phyloP scores from a whole-genome alignment of 2,113 vertebrate species.

The Tor tambroides region DNA sequence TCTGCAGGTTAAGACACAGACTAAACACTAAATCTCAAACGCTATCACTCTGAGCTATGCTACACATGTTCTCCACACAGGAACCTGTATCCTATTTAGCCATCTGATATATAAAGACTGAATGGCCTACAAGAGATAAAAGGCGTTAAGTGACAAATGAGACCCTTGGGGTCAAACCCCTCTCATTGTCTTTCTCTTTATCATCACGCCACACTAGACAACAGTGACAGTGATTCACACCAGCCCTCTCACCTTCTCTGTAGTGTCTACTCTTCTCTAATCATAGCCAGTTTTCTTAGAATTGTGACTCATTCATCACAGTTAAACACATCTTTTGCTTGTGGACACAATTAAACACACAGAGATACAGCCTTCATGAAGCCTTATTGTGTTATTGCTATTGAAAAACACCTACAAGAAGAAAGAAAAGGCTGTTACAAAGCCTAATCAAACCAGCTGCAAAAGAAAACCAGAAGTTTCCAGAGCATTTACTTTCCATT shows the following conservation, averaged over 20 bases:
- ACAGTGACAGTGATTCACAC: slow-evolving; percentile 18
- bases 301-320: slow-evolving; percentile 15
- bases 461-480: background rate
- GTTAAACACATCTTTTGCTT: background rate
- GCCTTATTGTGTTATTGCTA: background rate
- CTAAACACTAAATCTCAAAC: background rate
- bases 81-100: background rate
- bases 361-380: background rate
- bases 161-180: slow-evolving; percentile 17
- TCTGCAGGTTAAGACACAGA: background rate
- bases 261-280: background rate
- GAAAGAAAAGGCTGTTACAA: background rate
- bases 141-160: slow-evolving; percentile 33
- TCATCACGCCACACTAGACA: slow-evolving; percentile 11
- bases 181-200: slow-evolving; percentile 3
- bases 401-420: no score
- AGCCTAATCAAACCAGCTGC: background rate
- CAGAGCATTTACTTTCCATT: background rate
- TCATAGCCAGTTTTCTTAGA: slow-evolving; percentile 9
- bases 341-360: background rate
- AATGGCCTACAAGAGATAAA: background rate
- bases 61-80: background rate
- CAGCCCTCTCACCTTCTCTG: background rate
- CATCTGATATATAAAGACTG: slow-evolving; percentile 18
- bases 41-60: background rate